Evolutionary conservation across 1,140 invertebrate genomes (phyloP).

Genomic region (Brachionus asplanchnoidis): DNA sequence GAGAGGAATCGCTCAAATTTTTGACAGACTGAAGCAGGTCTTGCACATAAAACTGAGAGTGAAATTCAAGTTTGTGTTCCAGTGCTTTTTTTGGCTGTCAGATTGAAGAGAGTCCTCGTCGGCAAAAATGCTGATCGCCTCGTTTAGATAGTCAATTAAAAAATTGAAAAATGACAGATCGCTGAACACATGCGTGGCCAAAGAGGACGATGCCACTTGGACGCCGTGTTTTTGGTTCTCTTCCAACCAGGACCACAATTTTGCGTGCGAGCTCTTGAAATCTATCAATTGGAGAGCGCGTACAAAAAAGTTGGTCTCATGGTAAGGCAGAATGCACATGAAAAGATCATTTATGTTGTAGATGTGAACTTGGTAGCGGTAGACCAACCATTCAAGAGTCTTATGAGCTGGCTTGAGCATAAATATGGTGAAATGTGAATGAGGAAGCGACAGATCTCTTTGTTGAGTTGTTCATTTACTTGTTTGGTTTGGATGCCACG

Average conservation of each 20-base stretch:
- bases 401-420: constrained; percentile 75
- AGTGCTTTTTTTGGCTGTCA: background rate
- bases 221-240: constrained; percentile 33
- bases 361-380: constrained; percentile 71
- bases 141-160: constrained; percentile 3
- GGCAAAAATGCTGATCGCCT: background rate
- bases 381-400: constrained; percentile 84
- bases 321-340: constrained; percentile 76
- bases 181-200: background rate
- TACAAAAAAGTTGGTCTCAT: constrained; percentile 81
- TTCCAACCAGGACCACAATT: constrained; percentile 25
- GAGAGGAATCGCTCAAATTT: background rate
- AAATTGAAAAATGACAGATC: constrained; percentile 34
- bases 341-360: constrained; percentile 78
- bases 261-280: background rate
- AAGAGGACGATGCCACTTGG: background rate
- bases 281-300: constrained; percentile 67
- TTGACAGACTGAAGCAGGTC: constrained; percentile 19
- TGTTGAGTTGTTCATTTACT: constrained; percentile 71
- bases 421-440: constrained; percentile 75
- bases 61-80: background rate
- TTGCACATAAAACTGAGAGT: constrained; percentile 3
- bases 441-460: constrained; percentile 73
- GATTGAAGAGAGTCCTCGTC: background rate
- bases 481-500: constrained; percentile 69